Conservation (phyloP, 2,888 invertebrate species). For the Ophonus ardosiacus region DNA sequence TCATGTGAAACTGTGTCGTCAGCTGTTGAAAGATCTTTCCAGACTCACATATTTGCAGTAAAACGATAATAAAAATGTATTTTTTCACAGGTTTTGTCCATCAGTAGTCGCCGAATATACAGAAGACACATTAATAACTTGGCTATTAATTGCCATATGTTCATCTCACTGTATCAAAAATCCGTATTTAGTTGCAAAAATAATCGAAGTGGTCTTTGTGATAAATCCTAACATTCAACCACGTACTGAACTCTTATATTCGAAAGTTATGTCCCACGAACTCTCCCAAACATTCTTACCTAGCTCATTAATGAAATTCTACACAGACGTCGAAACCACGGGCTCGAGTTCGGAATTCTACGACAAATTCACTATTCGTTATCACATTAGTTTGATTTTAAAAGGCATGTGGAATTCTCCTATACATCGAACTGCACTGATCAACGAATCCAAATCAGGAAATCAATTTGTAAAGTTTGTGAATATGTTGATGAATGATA, state of each 20-base stretch:
- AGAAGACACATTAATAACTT: constrained; percentile 90
- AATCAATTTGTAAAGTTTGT: constrained; percentile 97
- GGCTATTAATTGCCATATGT: constrained; percentile 94
- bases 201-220: constrained; percentile 93
- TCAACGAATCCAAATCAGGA: constrained; percentile 93
- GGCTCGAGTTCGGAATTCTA: constrained; percentile 99
- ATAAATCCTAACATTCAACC: constrained; percentile 84
- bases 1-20: too few relatives aligned
- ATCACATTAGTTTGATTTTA: constrained; percentile 97
- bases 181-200: constrained; percentile 97
- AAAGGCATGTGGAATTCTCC: constrained; percentile 97
- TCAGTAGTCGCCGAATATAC: constrained; percentile 86
- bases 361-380: constrained; percentile 98
- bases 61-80: not conserved
- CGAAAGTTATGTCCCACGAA: constrained; percentile 91
- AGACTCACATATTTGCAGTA: not conserved
- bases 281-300: constrained; percentile 89
- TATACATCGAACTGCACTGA: constrained; percentile 90
- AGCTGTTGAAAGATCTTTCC: too few relatives aligned
- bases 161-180: constrained; percentile 94
- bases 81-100: constrained; percentile 83
- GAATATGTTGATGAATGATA: constrained; percentile 99
- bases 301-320: constrained; percentile 97
- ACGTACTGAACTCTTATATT: constrained; percentile 78
- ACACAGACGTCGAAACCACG: constrained; percentile 98